Conservation (phyloP, 1,140 invertebrate genomes). For the Mya arenaria region DNA sequence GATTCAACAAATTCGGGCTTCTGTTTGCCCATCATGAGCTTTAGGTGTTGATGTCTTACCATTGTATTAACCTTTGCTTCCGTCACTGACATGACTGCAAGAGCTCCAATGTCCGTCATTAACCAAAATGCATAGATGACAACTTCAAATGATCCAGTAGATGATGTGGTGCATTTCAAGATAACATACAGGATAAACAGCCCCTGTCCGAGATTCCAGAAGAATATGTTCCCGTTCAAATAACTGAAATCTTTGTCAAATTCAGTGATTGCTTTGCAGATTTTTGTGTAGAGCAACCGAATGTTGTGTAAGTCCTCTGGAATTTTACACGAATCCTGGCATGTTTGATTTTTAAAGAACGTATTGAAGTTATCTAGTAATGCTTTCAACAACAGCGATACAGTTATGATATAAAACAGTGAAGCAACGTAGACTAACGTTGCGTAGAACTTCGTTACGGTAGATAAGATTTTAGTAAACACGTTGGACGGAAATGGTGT, state of each 20-base stretch:
- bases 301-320: not conserved
- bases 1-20: too few relatives aligned
- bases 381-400: too few relatives aligned
- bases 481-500: too few relatives aligned
- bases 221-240: not conserved
- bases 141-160: not conserved
- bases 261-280: not conserved
- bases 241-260: constrained; percentile 26
- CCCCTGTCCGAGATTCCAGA: not conserved
- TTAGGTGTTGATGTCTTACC: not conserved
- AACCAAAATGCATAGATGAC: constrained; percentile 7
- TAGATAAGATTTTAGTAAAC: too few relatives aligned
- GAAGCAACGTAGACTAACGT: too few relatives aligned
- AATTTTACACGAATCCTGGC: not conserved
- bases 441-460: too few relatives aligned
- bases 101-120: not conserved
- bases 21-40: too few relatives aligned
- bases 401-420: too few relatives aligned
- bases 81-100: not conserved
- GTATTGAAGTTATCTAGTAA: not conserved
- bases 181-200: not conserved
- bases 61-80: constrained; percentile 6
- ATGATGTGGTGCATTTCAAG: not conserved
- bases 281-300: not conserved
- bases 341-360: not conserved